Evolutionary conservation across 2,888 invertebrate genomes (phyloP).

Genomic region (Terebella lapidaria): DNA sequence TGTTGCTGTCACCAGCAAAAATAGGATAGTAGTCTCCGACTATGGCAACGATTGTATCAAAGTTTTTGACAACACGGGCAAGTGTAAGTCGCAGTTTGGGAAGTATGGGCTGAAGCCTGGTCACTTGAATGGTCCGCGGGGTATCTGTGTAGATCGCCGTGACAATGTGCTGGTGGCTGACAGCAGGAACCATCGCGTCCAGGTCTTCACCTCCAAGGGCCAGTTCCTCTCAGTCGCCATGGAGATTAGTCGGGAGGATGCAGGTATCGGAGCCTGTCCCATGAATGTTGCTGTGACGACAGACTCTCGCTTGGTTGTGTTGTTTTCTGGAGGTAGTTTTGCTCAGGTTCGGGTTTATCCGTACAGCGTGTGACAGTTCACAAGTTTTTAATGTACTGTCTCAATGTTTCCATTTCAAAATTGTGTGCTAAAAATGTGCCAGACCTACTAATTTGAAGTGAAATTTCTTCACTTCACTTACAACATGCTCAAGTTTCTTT

Average conservation of each 20-base stretch:
- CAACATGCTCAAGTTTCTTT: too few relatives aligned
- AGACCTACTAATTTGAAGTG: too few relatives aligned
- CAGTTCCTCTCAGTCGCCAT: slow-evolving; percentile 30
- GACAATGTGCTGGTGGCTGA: slow-evolving; percentile 45
- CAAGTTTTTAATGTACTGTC: too few relatives aligned
- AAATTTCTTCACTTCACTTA: too few relatives aligned
- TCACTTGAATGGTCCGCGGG: slow-evolving; percentile 35
- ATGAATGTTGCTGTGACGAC: slow-evolving; percentile 37
- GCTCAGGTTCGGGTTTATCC: slow-evolving; percentile 3
- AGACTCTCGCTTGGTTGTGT: slow-evolving; percentile 32
- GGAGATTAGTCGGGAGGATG: slow-evolving; percentile 31
- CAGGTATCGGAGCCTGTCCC: slow-evolving; percentile 29
- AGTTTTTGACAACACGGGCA: slow-evolving; percentile 33
- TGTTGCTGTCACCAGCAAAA: slow-evolving; percentile 32
- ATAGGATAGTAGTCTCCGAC: slow-evolving; percentile 41
- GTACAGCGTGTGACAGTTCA: too few relatives aligned
- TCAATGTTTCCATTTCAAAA: too few relatives aligned
- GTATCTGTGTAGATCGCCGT: slow-evolving; percentile 34
- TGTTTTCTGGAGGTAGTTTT: slow-evolving; percentile 11
- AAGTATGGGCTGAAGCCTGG: slow-evolving; percentile 28
- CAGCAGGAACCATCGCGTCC: slow-evolving; percentile 38
- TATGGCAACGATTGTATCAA: slow-evolving; percentile 36
- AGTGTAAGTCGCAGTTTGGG: slow-evolving; percentile 36
- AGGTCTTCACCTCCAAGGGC: slow-evolving; percentile 35
- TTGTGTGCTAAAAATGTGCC: too few relatives aligned